These are phyloP conservation scores for Leptinotarsa rubiginosa DNA, from an alignment of 2,888 invertebrate genomes.

Conservation along the genomic window DNA sequence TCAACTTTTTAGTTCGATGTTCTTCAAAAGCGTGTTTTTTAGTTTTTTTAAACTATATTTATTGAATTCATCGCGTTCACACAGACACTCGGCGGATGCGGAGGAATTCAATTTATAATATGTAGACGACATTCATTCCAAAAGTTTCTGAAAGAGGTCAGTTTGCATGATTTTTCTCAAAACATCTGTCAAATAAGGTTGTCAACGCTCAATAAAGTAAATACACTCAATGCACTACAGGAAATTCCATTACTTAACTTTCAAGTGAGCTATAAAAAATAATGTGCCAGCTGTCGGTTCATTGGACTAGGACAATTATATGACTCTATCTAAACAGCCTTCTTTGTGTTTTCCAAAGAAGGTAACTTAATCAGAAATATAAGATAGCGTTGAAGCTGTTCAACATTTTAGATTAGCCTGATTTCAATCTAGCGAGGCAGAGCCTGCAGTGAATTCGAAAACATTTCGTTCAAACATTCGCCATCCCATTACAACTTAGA, in stretches of 20 bases:
- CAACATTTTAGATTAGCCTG: slow-evolving; percentile 22
- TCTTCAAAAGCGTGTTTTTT: no score
- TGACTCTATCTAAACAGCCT: background rate
- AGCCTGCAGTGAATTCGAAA: slow-evolving; percentile 12
- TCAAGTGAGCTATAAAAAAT: background rate
- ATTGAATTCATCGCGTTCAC: no score
- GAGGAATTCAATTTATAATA: no score
- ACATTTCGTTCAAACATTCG: slow-evolving; percentile 20
- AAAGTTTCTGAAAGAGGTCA: no score
- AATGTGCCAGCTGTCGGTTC: slow-evolving; percentile 15
- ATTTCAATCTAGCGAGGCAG: slow-evolving; percentile 20
- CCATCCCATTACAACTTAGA: slow-evolving; percentile 28
- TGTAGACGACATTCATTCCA: no score
- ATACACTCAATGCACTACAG: background rate
- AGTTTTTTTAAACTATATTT: no score
- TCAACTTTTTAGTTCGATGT: no score
- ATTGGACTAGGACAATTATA: slow-evolving; percentile 4
- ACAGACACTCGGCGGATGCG: no score
- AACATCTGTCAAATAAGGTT: no score
- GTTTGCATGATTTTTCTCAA: no score
- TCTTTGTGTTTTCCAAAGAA: slow-evolving; percentile 21
- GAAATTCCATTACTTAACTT: background rate
- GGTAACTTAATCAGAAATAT: background rate
- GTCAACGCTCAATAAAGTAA: no score
- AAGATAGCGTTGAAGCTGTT: background rate